phyloP scores from a whole-genome alignment of 2,888 invertebrate species.

The Nymphalis urticae region DNA sequence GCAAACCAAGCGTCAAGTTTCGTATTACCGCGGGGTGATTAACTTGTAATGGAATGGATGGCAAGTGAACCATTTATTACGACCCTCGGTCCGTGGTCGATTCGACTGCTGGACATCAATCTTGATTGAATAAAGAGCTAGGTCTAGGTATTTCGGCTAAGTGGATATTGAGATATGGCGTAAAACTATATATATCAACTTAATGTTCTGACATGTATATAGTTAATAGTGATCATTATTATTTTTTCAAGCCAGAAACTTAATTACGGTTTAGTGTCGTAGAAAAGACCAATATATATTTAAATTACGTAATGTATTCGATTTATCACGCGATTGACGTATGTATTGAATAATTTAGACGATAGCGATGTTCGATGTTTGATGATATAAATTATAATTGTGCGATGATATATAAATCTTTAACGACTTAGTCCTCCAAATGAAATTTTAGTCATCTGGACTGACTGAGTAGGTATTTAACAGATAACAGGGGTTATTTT shows the following conservation, averaged over 20 bases:
- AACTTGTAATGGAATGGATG: conserved; percentile 33
- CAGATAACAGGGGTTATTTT: too few species aligned
- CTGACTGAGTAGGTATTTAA: too few species aligned
- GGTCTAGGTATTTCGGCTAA: conserved; percentile 9
- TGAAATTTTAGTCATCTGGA: too few species aligned
- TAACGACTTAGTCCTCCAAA: too few species aligned
- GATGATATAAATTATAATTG: too few species aligned
- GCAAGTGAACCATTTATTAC: conserved; percentile 37
- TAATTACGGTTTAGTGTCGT: too few species aligned
- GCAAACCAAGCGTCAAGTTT: conserved; percentile 33
- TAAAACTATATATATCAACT: conserved; percentile 1
- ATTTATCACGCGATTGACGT: too few species aligned
- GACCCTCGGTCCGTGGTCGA: conserved; percentile 32
- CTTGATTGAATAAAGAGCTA: conserved; percentile 34
- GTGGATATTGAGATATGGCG: conserved; percentile 5
- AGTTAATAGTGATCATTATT: not conserved
- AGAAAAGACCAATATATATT: too few species aligned
- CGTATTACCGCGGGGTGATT: conserved; percentile 32
- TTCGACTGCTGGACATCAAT: conserved; percentile 32
- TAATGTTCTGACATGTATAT: not conserved
- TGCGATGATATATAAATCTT: too few species aligned
- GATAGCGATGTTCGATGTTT: too few species aligned
- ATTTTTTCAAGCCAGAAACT: not conserved
- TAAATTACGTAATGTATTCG: too few species aligned
- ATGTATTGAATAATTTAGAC: too few species aligned